Conservation (phyloP, 2,113 vertebrate species). For the Aspiorhynchus laticeps region DNA sequence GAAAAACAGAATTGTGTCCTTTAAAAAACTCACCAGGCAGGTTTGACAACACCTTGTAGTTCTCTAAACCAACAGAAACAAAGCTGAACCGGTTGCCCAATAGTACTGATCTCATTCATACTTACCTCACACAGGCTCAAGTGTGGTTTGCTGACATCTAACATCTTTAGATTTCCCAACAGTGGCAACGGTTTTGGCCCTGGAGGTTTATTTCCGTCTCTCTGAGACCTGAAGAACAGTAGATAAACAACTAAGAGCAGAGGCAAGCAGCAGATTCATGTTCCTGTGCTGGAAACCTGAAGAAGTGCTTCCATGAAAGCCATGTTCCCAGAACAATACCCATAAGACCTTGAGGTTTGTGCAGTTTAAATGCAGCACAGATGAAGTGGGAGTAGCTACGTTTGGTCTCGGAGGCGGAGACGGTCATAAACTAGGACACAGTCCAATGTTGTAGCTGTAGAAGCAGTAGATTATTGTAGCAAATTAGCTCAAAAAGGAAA, state of each 20-base stretch:
- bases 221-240: constrained; percentile 35
- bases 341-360: background rate
- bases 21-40: background rate
- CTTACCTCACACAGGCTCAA: constrained; percentile 57
- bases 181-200: constrained; percentile 59
- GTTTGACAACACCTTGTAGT: background rate
- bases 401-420: background rate
- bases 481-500: too few relatives aligned
- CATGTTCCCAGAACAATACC: constrained; percentile 27
- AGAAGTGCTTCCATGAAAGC: constrained; percentile 42
- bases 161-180: constrained; percentile 66
- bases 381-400: background rate
- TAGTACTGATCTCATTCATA: background rate
- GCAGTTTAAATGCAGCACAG: background rate
- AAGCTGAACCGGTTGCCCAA: background rate
- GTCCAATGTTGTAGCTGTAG: background rate
- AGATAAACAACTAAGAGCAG: constrained; percentile 45
- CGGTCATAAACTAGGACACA: background rate
- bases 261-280: constrained; percentile 37
- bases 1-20: background rate
- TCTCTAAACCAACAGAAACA: background rate
- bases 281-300: constrained; percentile 13
- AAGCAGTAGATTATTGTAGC: background rate
- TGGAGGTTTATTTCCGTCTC: constrained; percentile 52
- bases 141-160: constrained; percentile 59